These are phyloP conservation scores for Delphinus delphis DNA, from an alignment of 2,113 vertebrate species.

Conservation along the genomic window DNA sequence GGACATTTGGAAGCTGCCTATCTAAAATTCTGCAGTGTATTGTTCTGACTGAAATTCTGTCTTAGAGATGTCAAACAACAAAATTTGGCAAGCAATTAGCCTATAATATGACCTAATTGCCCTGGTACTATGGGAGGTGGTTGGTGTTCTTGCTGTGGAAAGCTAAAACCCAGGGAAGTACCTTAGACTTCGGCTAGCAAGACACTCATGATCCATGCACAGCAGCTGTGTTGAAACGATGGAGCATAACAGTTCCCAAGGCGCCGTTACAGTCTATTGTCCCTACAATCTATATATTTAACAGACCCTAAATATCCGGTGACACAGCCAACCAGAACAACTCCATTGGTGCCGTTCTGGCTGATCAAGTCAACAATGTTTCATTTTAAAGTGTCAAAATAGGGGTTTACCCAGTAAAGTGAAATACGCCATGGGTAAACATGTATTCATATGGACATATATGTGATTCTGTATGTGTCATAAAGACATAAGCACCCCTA, in stretches of 20 bases:
- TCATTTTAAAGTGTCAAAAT: slow-evolving; percentile 71
- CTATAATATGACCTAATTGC: neutral
- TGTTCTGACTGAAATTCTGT: slow-evolving; percentile 48
- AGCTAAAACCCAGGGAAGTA: slow-evolving; percentile 61
- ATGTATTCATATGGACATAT: neutral
- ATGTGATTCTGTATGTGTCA: neutral
- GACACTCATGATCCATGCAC: slow-evolving; percentile 26
- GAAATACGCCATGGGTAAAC: slow-evolving; percentile 73
- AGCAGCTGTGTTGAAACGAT: slow-evolving; percentile 69
- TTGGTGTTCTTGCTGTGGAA: slow-evolving; percentile 42
- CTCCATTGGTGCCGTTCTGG: slow-evolving; percentile 76
- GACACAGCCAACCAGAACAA: slow-evolving; percentile 67
- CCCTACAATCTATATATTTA: slow-evolving; percentile 80
- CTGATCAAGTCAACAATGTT: slow-evolving; percentile 77
- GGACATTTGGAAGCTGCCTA: slow-evolving; percentile 15
- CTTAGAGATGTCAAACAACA: slow-evolving; percentile 50
- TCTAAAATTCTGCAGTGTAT: slow-evolving; percentile 46
- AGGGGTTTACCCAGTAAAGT: slow-evolving; percentile 76
- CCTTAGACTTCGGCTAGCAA: slow-evolving; percentile 65
- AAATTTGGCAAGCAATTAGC: slow-evolving; percentile 45
- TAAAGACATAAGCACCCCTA: neutral
- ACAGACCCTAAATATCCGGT: slow-evolving; percentile 76
- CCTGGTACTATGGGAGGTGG: neutral
- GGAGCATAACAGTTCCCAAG: slow-evolving; percentile 77
- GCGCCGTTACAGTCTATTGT: slow-evolving; percentile 80